phyloP scores from a whole-genome alignment of 2,888 invertebrate species.

The Micoletzkya japonica region DNA sequence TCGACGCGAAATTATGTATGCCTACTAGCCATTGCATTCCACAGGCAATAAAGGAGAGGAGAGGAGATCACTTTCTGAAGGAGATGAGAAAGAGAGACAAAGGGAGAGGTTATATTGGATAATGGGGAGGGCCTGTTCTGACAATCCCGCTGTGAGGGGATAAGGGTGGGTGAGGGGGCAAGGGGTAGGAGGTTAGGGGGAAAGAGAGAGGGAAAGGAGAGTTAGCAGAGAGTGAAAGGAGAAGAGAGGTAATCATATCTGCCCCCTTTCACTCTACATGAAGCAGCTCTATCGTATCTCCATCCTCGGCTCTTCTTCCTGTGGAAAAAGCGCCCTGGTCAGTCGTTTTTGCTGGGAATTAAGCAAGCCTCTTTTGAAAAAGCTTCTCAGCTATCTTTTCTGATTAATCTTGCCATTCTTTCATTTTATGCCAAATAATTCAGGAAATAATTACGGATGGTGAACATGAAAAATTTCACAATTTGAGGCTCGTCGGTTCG shows the following conservation, averaged over 20 bases:
- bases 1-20: background rate
- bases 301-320: constrained; percentile 10
- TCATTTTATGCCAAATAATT: no score
- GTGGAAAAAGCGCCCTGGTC: constrained; percentile 11
- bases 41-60: background rate
- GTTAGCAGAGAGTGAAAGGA: background rate
- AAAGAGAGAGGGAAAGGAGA: background rate
- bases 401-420: no score
- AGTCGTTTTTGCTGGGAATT: background rate
- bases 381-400: no score
- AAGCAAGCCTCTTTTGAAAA: background rate
- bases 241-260: constrained; percentile 15
- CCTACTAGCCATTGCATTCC: background rate
- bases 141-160: background rate
- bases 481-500: constrained; percentile 7
- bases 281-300: constrained; percentile 20
- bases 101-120: background rate
- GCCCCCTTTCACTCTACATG: background rate
- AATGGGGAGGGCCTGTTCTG: background rate
- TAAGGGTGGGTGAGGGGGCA: background rate
- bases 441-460: background rate
- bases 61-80: background rate
- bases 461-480: background rate
- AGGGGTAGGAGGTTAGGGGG: background rate
- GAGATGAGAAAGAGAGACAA: background rate